Evolutionary conservation across 2,113 vertebrate species (phyloP), one percentile per base, ranked within the genome.

Genomic region (Octodon degus): DNA sequence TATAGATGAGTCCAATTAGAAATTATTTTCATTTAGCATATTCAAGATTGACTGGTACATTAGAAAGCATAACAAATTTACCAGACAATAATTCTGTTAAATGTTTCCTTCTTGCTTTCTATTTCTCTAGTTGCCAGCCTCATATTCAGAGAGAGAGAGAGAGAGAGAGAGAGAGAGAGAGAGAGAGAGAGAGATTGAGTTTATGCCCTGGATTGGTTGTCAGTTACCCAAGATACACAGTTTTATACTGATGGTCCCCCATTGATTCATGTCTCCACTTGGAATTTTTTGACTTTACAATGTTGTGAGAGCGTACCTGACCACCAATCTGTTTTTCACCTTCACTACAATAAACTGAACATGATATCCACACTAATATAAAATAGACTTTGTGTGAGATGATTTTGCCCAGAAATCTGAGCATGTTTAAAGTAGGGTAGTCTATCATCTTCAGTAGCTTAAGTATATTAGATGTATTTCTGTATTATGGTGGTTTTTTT

Each of bases 1-100:
- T 88, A 70, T 40, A 43, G 74, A 80, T 32, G 82, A 92, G 63
- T 34, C 90, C 37, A 82, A 88, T 95, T 92, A 95, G 87, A 96
- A 97, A 93, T 86, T 40, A 89, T 20, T 96, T 43, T 91, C 81
- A 68, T 91, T 87, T 60, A 89, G 30, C 77, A 47, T 89, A 79
- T 77, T 86, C 62, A 86, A 94, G 58, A 89, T 62, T 67, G 83
- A 87, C 81, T 87, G n/a, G 40, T 67, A 79, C 30, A 60, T 93
- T 72, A 87, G 67, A 92, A 92, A 60, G 25, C 24, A 70, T 87
- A 87, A 93, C 40, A 94, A 70, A 95, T 86, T 92, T 74, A 82
- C 30, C 62, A 93, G 65, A 83, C 25, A 80, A 47, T 58, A 53
- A 90, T 88, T 96, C 70, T 83, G 32, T 76, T 93, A 79, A 91